phyloP scores from a whole-genome alignment of 2,113 vertebrate species.

The Ursus arctos region DNA sequence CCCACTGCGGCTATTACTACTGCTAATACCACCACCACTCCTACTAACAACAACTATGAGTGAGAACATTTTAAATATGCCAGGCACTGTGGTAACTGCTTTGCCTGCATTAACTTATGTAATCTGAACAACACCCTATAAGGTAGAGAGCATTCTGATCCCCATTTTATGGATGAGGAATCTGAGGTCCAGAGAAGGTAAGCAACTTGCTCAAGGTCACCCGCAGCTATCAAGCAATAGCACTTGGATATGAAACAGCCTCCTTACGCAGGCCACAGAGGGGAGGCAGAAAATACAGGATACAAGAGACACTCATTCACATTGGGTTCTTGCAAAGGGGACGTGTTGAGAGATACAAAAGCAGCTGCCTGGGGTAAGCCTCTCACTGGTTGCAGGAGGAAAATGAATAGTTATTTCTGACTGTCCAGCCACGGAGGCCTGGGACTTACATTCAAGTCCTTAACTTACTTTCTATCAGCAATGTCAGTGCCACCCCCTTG shows the following conservation, averaged over 20 bases:
- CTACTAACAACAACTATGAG: not conserved
- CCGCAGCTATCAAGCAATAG: fast-evolving
- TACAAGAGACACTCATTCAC: not conserved
- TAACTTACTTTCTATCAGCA: not conserved
- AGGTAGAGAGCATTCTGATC: not conserved
- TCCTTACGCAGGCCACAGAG: not conserved
- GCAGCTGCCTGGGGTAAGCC: fast-evolving
- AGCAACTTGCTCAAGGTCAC: not conserved
- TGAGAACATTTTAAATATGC: not conserved
- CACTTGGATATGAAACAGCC: not conserved
- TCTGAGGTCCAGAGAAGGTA: not conserved
- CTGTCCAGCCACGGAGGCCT: no score
- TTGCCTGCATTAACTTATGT: no score
- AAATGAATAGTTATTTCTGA: fast-evolving
- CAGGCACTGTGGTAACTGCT: not conserved
- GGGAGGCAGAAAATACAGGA: not conserved
- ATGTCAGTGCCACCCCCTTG: not conserved
- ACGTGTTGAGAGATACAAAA: not conserved
- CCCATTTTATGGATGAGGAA: not conserved
- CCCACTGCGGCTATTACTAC: fast-evolving
- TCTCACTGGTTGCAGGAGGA: not conserved
- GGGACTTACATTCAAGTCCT: not conserved
- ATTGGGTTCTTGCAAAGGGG: not conserved
- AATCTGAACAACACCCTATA: not conserved
- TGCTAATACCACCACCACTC: no score